Evolutionary conservation across 2,797 vertebrate species (phyloP), one percentile per base, ranked within the genome.

Genomic region (Oophaga sylvatica): DNA sequence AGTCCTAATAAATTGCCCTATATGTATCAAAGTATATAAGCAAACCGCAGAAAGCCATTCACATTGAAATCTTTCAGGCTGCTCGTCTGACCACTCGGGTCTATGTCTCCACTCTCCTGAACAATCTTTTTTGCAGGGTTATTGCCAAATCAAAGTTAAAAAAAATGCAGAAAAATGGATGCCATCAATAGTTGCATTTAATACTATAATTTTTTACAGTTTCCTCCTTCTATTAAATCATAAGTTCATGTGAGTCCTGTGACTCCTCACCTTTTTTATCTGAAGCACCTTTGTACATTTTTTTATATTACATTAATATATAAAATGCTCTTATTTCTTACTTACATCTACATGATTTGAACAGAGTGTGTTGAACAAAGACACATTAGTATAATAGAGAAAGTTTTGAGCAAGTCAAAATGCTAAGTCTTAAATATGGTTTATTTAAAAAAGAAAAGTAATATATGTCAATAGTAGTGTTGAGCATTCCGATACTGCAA

Each of bases 381-480:
- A 26, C 45, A 26, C 22, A 75, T 77, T 15, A 26, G 11, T 77
- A 77, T 77, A 56, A 56, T 77, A 77, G 75, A 11, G 75, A 16
- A 56, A 15, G 7, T 16, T 77, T 77, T 53, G 45, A 48, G 2
- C 45, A 77, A 53, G 73, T 53, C 73, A 76, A 53, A 53, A 13
- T n/a, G 73, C 45, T 53, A 76, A 56, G 7, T 20, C 48, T 56
- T 77, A 77, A 26, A 26, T 26, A 77, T 77, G 48, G 75, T 26
- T 56, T 56, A 77, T 77, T 56, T 26, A 11, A 53, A 13, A 56
- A 53, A 15, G n/a, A 13, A 56, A 77, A 77, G 20, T 75, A 56
- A 53, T 53, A n/a, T 12, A 77, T 77, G 75, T 77, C 48, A 77
- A 77, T 77, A 77, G n/a, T n/a, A n/a, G n/a, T n/a, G n/a, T n/a